A percentile compares a stretch with the other conserved stretches of the same genome.
Conservation (phyloP, 2,113 vertebrate species). For the Ploceus nigricollis region DNA sequence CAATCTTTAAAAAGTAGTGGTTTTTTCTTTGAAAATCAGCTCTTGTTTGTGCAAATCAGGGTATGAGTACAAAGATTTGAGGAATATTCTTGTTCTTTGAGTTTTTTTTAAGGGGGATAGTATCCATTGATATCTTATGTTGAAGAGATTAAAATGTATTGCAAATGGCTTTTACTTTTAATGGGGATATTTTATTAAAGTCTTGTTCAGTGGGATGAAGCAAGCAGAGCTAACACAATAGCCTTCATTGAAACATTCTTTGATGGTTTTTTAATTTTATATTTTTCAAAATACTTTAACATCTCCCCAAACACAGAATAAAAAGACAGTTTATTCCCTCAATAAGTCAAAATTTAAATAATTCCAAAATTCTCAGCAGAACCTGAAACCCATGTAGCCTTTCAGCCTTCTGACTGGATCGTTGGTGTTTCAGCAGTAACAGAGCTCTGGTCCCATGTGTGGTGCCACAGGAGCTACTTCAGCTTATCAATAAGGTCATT, state of each 20-base stretch:
- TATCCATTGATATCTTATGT: background rate
- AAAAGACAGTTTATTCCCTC: background rate
- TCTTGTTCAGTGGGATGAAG: background rate
- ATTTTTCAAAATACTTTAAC: background rate
- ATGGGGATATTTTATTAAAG: background rate
- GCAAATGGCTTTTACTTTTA: background rate
- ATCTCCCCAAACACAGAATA: background rate
- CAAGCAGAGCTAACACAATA: background rate
- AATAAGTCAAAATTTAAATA: background rate
- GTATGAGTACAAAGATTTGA: background rate
- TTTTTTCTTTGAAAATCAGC: background rate
- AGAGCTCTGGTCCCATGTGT: background rate
- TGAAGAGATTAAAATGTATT: background rate
- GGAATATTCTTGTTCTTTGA: background rate
- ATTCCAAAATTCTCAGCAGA: background rate
- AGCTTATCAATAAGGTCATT: background rate
- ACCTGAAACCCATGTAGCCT: background rate
- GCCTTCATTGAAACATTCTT: background rate
- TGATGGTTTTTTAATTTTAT: background rate
- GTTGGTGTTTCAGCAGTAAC: background rate
- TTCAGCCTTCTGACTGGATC: background rate
- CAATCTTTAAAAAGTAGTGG: rapidly evolving
- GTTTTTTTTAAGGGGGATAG: background rate
- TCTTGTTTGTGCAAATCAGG: background rate
- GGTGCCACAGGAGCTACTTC: background rate